A percentile compares a stretch with the other conserved stretches of the same genome.
These are phyloP conservation scores for Pinctada fucata DNA, from an alignment of 2,888 invertebrate genomes.

Conservation along the genomic window DNA sequence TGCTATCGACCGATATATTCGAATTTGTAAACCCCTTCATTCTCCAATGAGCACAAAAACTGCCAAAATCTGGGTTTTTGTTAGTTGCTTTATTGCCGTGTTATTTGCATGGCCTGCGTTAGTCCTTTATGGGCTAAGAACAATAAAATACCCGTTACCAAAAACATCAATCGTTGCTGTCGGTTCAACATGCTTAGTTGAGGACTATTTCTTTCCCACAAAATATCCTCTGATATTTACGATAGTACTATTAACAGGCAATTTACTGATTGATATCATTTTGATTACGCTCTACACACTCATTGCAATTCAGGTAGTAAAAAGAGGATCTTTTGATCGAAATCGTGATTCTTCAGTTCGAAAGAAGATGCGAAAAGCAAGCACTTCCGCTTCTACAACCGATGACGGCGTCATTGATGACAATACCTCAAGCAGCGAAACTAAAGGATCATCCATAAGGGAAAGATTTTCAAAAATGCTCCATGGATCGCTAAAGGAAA, in stretches of 20 bases:
- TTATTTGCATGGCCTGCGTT: slow-evolving; percentile 45
- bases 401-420: slow-evolving; percentile 8
- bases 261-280: slow-evolving; percentile 21
- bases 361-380: slow-evolving; percentile 15
- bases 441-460: neutral
- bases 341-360: neutral
- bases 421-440: neutral
- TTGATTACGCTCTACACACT: slow-evolving; percentile 15
- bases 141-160: slow-evolving; percentile 9
- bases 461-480: neutral
- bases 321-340: neutral
- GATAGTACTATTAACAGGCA: slow-evolving; percentile 23
- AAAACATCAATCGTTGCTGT: slow-evolving; percentile 2
- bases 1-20: slow-evolving; percentile 50
- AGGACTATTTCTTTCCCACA: slow-evolving; percentile 12
- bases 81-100: slow-evolving; percentile 14
- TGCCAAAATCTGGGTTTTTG: slow-evolving; percentile 11
- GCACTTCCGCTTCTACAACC: slow-evolving; percentile 18
- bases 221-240: slow-evolving; percentile 24
- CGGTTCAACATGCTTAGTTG: slow-evolving; percentile 20
- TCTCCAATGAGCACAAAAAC: slow-evolving; percentile 32
- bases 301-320: slow-evolving; percentile 26
- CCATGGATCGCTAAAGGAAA: neutral
- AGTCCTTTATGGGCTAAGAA: slow-evolving; percentile 51
- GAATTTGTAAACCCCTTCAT: slow-evolving; percentile 49